Evolutionary conservation across 2,888 invertebrate genomes (phyloP).

Genomic region (Pachydiplax longipennis): DNA sequence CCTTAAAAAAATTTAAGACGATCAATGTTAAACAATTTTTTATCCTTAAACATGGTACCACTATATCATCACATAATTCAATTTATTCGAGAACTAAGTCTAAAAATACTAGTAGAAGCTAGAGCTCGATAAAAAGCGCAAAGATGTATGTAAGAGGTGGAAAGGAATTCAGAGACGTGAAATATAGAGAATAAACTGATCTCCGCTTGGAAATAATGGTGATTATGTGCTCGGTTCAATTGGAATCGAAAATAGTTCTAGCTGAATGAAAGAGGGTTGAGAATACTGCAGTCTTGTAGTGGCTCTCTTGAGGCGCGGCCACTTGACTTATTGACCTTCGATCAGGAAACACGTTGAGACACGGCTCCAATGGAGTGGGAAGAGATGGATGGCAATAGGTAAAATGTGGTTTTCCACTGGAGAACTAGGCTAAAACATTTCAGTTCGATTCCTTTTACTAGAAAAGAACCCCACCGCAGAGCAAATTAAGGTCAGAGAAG

Average conservation of each 20-base stretch:
- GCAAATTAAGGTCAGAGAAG: no score
- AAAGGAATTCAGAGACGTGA: background rate
- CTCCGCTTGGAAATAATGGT: background rate
- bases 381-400: background rate
- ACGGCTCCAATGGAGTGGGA: background rate
- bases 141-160: no score
- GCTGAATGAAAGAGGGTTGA: background rate
- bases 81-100: no score
- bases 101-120: no score
- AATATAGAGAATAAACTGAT: background rate
- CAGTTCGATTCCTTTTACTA: no score
- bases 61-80: no score
- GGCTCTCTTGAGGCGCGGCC: background rate
- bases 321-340: conserved; percentile 5
- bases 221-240: background rate
- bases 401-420: background rate
- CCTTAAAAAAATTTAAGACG: no score
- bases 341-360: background rate
- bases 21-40: no score
- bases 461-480: no score
- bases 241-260: background rate
- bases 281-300: background rate
- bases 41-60: no score
- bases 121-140: no score
- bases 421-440: background rate